Percentiles rank a stretch among this genome's conserved stretches.
These are phyloP conservation scores for Sarcophaga rosellei DNA, from an alignment of 2,888 invertebrate species.

Conservation along the genomic window DNA sequence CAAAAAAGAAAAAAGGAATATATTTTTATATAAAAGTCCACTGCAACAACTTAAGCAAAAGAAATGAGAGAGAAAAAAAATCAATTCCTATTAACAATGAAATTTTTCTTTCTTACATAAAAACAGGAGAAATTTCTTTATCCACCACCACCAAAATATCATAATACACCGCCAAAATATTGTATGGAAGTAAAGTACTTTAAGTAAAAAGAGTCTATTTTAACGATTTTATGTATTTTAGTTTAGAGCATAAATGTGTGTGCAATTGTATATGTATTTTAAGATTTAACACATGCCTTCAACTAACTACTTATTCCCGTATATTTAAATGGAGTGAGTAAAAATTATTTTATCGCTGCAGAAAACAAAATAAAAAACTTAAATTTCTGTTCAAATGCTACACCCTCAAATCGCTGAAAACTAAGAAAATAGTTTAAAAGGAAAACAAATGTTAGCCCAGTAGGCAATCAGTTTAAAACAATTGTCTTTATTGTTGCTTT, in stretches of 20 bases:
- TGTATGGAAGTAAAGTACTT: background rate
- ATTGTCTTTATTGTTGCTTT: constrained; percentile 53
- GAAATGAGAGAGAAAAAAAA: constrained; percentile 35
- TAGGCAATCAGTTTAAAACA: constrained; percentile 66
- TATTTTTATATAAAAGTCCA: too few species aligned
- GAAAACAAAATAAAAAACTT: constrained; percentile 5
- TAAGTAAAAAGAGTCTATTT: background rate
- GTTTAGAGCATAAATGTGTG: constrained; percentile 51
- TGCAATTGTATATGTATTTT: background rate
- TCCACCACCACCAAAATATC: background rate
- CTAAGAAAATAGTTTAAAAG: background rate
- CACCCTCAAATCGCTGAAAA: constrained; percentile 53
- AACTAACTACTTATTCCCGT: background rate
- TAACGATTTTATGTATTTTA: constrained; percentile 42
- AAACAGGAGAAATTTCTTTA: constrained; percentile 47
- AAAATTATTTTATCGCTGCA: constrained; percentile 41
- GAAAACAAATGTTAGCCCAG: constrained; percentile 62
- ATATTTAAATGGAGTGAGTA: background rate
- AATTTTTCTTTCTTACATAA: constrained; percentile 34
- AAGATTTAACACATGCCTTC: constrained; percentile 31
- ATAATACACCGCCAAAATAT: background rate
- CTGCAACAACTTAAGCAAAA: constrained; percentile 32
- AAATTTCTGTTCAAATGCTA: constrained; percentile 53
- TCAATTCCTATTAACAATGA: constrained; percentile 46
- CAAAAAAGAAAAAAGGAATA: constrained; percentile 1